Base-by-base conservation (phyloP, 2,797 vertebrate genomes). In the Crocodylus rhombifer region DNA sequence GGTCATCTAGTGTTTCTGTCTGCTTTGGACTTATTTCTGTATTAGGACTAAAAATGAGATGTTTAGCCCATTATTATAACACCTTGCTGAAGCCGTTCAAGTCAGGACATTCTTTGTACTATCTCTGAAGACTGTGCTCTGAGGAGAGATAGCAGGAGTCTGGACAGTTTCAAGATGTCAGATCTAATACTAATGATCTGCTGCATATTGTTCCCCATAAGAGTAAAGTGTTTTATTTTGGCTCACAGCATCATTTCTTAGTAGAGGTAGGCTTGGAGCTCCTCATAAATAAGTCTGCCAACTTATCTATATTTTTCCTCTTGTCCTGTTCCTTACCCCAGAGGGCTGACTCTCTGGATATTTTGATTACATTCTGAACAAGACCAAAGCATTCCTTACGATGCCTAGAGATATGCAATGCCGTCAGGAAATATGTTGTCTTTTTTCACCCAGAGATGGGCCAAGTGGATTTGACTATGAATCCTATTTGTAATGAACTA, bases 401-500 rank as follows among this genome's bases (percentile, higher is more conserved):
- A 60, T 3, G 42, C 42, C 42, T 51, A 51, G 42, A 51, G 42
- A 51, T 51, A 51, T 51, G 42, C 42, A 51, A 51, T 51, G 42
- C 42, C 10, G 42, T 51, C 42, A 51, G 42, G 42, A 51, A 51
- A 51, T 51, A 51, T 51, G 8, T 42, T 9, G 3, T 51, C 10
- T 51, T 42, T 51, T 51, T 26, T 51, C 55, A 55, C 20, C 21
- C 61, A 56, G 5, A 84, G n/a, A 33, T 56, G 76, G 33, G 23
- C 88, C 33, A 86, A 30, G 56, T 0, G 1, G 15, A 51, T 73
- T 73, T 73, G 69, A 33, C 1, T 80, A 33, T 42, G 8, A 26
- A 76, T 61, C 74, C 20, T 63, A 89, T 88, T 58, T 88, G 9
- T 42, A 64, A 21, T 0, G 0, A 69, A 26, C 11, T 0, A 0